A percentile compares a stretch with the other conserved stretches of the same genome.
Evolutionary conservation across 2,888 invertebrate genomes (phyloP).

Genomic region (Adineta ricciae): DNA sequence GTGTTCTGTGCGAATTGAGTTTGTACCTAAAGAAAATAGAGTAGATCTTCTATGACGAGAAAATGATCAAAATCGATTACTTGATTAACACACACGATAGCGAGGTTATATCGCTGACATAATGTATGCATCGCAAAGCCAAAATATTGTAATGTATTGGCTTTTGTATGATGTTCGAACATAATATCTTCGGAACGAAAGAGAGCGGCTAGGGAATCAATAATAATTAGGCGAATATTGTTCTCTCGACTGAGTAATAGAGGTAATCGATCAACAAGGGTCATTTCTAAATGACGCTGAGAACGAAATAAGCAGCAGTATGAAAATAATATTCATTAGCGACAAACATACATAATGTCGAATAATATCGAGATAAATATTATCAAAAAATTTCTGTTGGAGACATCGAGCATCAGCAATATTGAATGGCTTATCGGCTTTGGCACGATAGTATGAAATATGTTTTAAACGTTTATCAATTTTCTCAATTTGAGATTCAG

Average conservation of each 20-base stretch:
- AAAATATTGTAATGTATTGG: constrained; percentile 49
- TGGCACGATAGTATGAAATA: constrained; percentile 38
- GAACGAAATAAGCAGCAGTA: not conserved
- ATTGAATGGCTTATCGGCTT: constrained; percentile 40
- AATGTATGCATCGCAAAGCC: constrained; percentile 56
- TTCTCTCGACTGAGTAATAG: constrained; percentile 53
- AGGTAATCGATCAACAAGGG: constrained; percentile 55
- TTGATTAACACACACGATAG: constrained; percentile 65
- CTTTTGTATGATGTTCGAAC: constrained; percentile 48
- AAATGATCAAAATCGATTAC: constrained; percentile 49
- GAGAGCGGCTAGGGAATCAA: constrained; percentile 66
- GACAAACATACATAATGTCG: not conserved
- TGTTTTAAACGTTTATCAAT: constrained; percentile 60
- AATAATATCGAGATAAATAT: constrained; percentile 15
- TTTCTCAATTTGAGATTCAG: not conserved
- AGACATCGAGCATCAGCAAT: constrained; percentile 36
- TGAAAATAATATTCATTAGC: not conserved
- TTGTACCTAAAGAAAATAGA: not conserved
- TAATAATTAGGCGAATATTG: constrained; percentile 61
- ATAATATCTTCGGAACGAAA: constrained; percentile 59
- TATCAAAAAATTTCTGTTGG: constrained; percentile 15
- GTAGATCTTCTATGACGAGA: not conserved
- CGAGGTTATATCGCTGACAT: constrained; percentile 54
- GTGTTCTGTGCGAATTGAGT: not conserved
- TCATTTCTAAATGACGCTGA: constrained; percentile 56